Conservation (phyloP, 2,113 vertebrate genomes). For the Jacana jacana region DNA sequence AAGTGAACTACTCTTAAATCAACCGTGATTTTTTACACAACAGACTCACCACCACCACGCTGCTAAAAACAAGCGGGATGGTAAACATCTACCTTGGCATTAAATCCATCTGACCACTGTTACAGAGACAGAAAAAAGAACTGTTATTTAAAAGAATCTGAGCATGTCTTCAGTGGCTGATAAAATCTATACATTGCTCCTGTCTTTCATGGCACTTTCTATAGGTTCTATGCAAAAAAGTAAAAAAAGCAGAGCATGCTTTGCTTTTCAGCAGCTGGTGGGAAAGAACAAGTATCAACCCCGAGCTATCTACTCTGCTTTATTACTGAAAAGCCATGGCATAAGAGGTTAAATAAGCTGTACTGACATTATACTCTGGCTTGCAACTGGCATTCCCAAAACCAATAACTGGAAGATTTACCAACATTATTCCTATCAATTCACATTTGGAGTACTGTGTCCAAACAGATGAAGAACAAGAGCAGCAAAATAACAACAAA, state of each 20-base stretch:
- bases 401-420: background rate
- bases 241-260: background rate
- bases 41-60: background rate
- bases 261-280: background rate
- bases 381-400: background rate
- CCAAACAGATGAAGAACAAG: background rate
- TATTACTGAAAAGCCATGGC: background rate
- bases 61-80: background rate
- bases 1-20: background rate
- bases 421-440: background rate
- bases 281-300: background rate
- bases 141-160: background rate
- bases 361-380: background rate
- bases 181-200: background rate
- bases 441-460: background rate
- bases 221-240: background rate
- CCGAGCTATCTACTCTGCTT: background rate
- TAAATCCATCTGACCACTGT: background rate
- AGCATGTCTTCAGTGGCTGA: background rate
- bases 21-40: background rate
- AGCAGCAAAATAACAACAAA: background rate
- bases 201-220: background rate
- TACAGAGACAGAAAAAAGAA: background rate
- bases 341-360: background rate
- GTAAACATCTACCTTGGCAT: background rate